A percentile compares a stretch with the other conserved stretches of the same genome.
phyloP scores from a whole-genome alignment of 2,113 vertebrate species.

The Catharus minimus region DNA sequence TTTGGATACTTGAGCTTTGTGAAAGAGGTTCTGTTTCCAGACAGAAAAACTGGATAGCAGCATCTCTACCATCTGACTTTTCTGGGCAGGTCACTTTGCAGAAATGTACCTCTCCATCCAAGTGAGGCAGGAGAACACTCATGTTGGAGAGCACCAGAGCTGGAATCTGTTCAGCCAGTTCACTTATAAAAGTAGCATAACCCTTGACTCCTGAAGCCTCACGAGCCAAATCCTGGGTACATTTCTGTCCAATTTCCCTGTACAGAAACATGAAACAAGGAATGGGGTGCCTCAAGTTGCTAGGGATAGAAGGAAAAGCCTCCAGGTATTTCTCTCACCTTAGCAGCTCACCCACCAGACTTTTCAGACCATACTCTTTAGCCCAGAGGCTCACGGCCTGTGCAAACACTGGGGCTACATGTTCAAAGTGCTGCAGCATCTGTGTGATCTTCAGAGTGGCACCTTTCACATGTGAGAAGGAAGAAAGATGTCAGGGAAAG shows the following conservation, averaged over 20 bases:
- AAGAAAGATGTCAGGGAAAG: not conserved
- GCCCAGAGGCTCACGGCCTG: conserved; percentile 88
- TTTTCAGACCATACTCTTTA: conserved; percentile 87
- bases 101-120: conserved; percentile 87
- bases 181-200: conserved; percentile 85
- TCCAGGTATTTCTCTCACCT: conserved; percentile 73
- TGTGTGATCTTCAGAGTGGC: conserved; percentile 91
- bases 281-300: not conserved
- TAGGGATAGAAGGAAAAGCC: not conserved
- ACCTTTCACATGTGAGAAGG: conserved; percentile 53
- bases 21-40: not conserved
- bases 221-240: conserved; percentile 83
- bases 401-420: conserved; percentile 85
- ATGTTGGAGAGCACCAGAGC: conserved; percentile 86
- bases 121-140: conserved; percentile 86
- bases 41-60: not conserved
- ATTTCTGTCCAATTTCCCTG: conserved; percentile 94
- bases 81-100: not conserved
- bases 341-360: conserved; percentile 91
- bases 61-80: not conserved
- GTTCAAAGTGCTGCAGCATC: conserved; percentile 94
- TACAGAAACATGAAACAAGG: not conserved
- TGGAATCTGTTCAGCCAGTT: conserved; percentile 83
- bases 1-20: not conserved
- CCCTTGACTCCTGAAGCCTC: conserved; percentile 85